These are phyloP conservation scores for Epizoanthus fatuus DNA, from an alignment of 92 coral and sea anemone genomes.

Conservation along the genomic window DNA sequence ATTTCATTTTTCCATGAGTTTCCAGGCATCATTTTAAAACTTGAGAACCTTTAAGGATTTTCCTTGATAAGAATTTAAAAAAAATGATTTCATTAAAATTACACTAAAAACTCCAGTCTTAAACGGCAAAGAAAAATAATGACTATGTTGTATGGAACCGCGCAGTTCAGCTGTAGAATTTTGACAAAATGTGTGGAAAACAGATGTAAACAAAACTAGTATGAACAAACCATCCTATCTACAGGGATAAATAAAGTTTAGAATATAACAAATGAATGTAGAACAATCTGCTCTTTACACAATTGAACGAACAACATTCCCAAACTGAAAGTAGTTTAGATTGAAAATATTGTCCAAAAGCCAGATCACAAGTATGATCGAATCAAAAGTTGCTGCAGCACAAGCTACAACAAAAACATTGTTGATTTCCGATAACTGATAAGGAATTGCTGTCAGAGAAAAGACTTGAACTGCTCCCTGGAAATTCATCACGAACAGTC, in stretches of 20 bases:
- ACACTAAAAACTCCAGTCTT: neutral
- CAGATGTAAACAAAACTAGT: slow-evolving; percentile 35
- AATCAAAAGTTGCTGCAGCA: neutral
- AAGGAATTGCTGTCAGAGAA: slow-evolving; percentile 22
- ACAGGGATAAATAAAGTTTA: neutral
- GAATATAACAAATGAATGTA: neutral
- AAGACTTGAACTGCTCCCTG: neutral
- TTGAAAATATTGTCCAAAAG: slow-evolving; percentile 1
- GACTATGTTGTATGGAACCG: neutral
- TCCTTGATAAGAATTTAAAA: no score
- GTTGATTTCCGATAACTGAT: slow-evolving; percentile 48
- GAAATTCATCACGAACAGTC: neutral
- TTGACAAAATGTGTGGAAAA: slow-evolving; percentile 1
- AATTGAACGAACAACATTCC: neutral
- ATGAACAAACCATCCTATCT: neutral
- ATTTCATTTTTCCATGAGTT: no score
- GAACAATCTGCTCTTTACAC: neutral
- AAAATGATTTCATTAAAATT: neutral
- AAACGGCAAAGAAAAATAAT: neutral
- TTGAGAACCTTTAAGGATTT: no score
- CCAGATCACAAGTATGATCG: neutral
- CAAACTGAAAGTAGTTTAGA: neutral
- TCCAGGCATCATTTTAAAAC: no score
- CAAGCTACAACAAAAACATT: slow-evolving; percentile 3
- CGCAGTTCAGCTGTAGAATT: neutral